phyloP scores from a whole-genome alignment of 2,888 invertebrate species.

The Atrina japonica region DNA sequence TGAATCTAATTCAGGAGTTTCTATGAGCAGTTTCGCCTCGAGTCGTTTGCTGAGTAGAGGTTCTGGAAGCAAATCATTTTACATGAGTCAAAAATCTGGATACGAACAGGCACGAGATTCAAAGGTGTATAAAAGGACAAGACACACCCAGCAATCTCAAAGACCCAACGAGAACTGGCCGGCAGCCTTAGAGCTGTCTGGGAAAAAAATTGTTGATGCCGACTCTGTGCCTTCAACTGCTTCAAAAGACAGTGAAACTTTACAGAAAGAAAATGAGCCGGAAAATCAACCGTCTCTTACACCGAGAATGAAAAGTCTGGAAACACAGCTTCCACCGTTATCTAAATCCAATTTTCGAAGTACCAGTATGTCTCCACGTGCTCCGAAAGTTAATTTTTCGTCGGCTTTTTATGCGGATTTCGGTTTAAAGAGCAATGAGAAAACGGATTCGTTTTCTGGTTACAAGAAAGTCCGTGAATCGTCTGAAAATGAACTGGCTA shows the following conservation, averaged over 20 bases:
- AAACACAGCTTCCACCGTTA: slow-evolving; percentile 19
- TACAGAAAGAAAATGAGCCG: background rate
- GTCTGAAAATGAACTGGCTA: slow-evolving; percentile 36
- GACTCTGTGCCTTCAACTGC: background rate
- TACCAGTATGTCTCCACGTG: slow-evolving; percentile 7
- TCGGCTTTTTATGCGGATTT: slow-evolving; percentile 57
- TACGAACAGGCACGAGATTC: slow-evolving; percentile 49
- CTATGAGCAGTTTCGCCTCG: too few relatives aligned
- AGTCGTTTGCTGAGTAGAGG: too few relatives aligned
- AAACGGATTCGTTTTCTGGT: slow-evolving; percentile 59
- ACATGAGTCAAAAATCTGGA: background rate
- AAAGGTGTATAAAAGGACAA: slow-evolving; percentile 55
- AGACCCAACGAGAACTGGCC: slow-evolving; percentile 47
- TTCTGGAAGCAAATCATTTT: too few relatives aligned
- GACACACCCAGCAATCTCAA: slow-evolving; percentile 38
- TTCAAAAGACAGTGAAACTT: slow-evolving; percentile 8
- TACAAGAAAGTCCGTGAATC: slow-evolving; percentile 34
- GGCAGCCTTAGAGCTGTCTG: slow-evolving; percentile 51
- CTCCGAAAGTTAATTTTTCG: slow-evolving; percentile 27
- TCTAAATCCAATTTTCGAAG: slow-evolving; percentile 22
- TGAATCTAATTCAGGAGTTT: too few relatives aligned
- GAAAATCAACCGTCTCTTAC: background rate
- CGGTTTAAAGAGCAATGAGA: slow-evolving; percentile 44
- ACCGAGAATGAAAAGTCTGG: background rate
- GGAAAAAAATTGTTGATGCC: slow-evolving; percentile 51